Conservation (phyloP, 2,888 invertebrate species). For the Tetropium fuscum region DNA sequence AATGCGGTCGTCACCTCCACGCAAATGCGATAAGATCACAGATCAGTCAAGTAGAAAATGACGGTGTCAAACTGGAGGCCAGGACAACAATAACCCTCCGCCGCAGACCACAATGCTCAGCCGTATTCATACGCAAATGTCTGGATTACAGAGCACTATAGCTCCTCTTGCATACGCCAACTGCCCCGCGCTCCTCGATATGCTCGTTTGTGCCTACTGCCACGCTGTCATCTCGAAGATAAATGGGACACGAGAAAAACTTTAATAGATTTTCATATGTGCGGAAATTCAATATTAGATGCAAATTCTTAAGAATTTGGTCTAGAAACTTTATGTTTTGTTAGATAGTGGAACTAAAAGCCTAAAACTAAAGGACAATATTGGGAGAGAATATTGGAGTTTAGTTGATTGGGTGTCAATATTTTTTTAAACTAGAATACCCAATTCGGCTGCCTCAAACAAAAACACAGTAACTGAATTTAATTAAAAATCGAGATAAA, state of each 20-base stretch:
- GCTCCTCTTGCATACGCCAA: conserved; percentile 10
- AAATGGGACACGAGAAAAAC: conserved; percentile 42
- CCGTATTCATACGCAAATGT: conserved; percentile 65
- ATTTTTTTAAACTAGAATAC: too few species aligned
- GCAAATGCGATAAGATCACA: conserved; percentile 62
- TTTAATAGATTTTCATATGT: conserved; percentile 39
- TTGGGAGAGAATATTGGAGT: too few species aligned
- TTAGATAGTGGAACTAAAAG: too few species aligned
- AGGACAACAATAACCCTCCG: conserved; percentile 61
- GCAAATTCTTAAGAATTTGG: too few species aligned
- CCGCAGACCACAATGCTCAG: conserved; percentile 51
- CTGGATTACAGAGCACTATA: conserved; percentile 55
- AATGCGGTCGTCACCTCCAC: conserved; percentile 55
- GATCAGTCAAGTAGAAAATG: conserved; percentile 66
- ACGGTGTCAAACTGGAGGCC: conserved; percentile 65
- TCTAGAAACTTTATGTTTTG: too few species aligned
- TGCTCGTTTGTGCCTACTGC: conserved; percentile 37
- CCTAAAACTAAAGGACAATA: too few species aligned
- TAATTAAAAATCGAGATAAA: too few species aligned
- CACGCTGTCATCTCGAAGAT: conserved; percentile 45
- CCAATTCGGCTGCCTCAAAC: too few species aligned
- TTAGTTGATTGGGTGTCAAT: too few species aligned
- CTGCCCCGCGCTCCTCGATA: conserved; percentile 21
- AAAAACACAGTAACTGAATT: too few species aligned
- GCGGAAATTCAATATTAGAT: too few species aligned